A percentile compares a stretch with the other conserved stretches of the same genome.
phyloP scores from a whole-genome alignment of 1,140 invertebrate genomes.

The Pissodes strobi region DNA sequence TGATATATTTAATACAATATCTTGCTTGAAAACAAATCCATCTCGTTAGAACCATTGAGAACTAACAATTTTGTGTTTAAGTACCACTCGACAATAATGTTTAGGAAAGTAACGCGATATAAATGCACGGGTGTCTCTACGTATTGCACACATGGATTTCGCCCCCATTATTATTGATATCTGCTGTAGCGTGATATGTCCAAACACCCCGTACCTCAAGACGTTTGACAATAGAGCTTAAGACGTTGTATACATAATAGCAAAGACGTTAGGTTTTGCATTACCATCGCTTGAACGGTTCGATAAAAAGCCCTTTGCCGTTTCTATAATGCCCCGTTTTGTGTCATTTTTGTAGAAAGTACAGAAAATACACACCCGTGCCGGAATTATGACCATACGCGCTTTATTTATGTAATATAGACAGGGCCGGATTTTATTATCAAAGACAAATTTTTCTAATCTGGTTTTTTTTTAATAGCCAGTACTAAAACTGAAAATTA shows the following conservation, averaged over 20 bases:
- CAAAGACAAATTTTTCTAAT: too few species aligned
- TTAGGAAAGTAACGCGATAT: slow-evolving; percentile 23
- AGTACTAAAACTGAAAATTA: too few species aligned
- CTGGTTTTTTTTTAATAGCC: too few species aligned
- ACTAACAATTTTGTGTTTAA: slow-evolving; percentile 4
- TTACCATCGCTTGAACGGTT: slow-evolving; percentile 19
- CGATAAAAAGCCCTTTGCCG: slow-evolving; percentile 15
- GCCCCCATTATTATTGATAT: slow-evolving; percentile 19
- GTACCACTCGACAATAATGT: slow-evolving; percentile 10
- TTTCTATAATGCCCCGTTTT: background rate
- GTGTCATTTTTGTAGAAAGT: slow-evolving; percentile 13
- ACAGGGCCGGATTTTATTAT: too few species aligned
- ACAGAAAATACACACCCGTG: slow-evolving; percentile 13
- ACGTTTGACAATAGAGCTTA: slow-evolving; percentile 27
- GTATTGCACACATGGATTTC: slow-evolving; percentile 20
- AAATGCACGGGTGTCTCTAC: slow-evolving; percentile 14
- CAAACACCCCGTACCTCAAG: slow-evolving; percentile 26
- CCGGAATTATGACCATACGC: too few species aligned
- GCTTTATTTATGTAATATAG: too few species aligned
- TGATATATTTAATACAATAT: too few species aligned
- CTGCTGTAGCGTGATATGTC: slow-evolving; percentile 18
- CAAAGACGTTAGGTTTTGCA: slow-evolving; percentile 23
- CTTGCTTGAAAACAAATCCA: too few species aligned
- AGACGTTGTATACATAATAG: slow-evolving; percentile 29
- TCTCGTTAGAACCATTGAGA: background rate